Conservation (phyloP, 2,113 vertebrate genomes). For the Tragulus kanchil region DNA sequence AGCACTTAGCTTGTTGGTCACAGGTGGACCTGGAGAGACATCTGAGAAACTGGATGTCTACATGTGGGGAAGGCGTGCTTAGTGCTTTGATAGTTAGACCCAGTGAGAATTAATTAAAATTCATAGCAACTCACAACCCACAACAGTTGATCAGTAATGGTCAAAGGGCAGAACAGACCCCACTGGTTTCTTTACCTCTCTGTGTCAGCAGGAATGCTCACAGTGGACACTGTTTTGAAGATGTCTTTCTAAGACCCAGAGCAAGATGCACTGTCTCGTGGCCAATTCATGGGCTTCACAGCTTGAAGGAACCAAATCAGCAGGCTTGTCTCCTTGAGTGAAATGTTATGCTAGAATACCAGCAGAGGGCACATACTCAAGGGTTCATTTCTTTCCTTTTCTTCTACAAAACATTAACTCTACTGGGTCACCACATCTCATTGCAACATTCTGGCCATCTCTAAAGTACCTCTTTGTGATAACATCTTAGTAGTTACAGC, state of each 20-base stretch:
- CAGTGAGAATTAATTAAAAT: neutral
- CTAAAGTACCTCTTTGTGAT: constrained; percentile 14
- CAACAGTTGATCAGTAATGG: neutral
- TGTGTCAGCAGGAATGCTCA: neutral
- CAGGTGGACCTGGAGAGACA: neutral
- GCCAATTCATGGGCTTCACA: neutral
- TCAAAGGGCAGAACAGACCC: neutral
- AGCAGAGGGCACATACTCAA: neutral
- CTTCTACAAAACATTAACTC: constrained; percentile 52
- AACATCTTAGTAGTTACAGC: neutral
- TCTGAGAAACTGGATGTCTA: neutral
- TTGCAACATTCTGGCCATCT: constrained; percentile 19
- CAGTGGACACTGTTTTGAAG: neutral
- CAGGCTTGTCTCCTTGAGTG: neutral
- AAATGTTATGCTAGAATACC: neutral
- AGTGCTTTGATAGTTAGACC: neutral
- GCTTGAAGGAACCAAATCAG: neutral
- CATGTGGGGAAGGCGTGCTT: neutral
- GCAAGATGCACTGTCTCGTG: neutral
- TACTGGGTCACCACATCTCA: neutral
- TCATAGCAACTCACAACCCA: neutral
- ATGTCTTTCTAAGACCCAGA: neutral
- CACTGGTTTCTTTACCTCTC: neutral
- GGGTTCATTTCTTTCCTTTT: neutral
- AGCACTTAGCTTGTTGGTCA: neutral